These are phyloP conservation scores for Tineola bisselliella DNA, from an alignment of 2,888 invertebrate species.

Conservation along the genomic window DNA sequence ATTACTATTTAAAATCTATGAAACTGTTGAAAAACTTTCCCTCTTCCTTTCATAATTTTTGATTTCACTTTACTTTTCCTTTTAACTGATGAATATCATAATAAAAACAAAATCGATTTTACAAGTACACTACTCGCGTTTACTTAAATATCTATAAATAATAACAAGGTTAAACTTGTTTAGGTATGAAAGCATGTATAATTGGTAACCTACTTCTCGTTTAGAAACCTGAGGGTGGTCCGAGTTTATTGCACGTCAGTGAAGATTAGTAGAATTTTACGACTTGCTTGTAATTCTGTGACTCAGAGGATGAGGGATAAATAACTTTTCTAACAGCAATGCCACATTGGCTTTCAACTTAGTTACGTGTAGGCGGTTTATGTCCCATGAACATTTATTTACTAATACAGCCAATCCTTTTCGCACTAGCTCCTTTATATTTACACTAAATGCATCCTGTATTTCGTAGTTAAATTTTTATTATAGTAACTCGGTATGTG, in stretches of 20 bases:
- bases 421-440: not conserved
- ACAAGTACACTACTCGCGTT: too few relatives aligned
- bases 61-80: too few relatives aligned
- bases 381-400: not conserved
- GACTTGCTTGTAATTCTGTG: not conserved
- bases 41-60: too few relatives aligned
- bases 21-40: too few relatives aligned
- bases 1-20: too few relatives aligned
- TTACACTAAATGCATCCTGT: not conserved
- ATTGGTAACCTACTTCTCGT: not conserved
- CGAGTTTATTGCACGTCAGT: not conserved
- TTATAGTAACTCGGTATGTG: too few relatives aligned
- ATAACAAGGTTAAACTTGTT: not conserved
- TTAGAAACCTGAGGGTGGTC: conserved; percentile 1
- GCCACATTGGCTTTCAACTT: not conserved
- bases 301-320: not conserved
- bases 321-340: not conserved
- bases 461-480: too few relatives aligned
- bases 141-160: too few relatives aligned
- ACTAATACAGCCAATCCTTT: not conserved
- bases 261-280: not conserved
- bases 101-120: too few relatives aligned
- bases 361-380: not conserved
- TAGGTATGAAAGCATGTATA: not conserved
- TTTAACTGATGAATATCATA: too few relatives aligned